phyloP scores from a whole-genome alignment of 2,113 vertebrate genomes.

The Callipepla californica region DNA sequence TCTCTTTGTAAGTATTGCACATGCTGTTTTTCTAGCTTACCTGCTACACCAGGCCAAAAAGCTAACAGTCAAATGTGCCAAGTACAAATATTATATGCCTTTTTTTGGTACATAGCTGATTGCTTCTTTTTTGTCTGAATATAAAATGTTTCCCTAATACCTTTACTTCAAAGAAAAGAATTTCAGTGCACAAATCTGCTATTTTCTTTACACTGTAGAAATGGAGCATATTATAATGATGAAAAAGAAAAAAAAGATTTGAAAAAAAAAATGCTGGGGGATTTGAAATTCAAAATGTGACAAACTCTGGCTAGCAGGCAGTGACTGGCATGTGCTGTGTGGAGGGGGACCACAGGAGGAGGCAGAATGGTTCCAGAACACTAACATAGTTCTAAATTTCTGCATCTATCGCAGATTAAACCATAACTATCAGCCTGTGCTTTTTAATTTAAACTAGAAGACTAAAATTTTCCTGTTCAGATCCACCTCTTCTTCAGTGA shows the following conservation, averaged over 20 bases:
- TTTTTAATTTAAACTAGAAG: not conserved
- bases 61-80: not conserved
- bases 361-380: not conserved
- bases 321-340: not conserved
- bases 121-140: not conserved
- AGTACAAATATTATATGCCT: not conserved
- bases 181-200: not conserved
- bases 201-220: not conserved
- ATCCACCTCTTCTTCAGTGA: not conserved
- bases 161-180: not conserved
- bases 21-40: not conserved
- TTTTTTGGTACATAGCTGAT: not conserved
- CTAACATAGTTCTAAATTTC: not conserved
- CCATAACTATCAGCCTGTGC: not conserved
- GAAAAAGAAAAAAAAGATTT: not conserved
- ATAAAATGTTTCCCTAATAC: not conserved
- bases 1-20: not conserved
- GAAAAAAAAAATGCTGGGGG: not conserved
- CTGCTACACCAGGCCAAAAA: not conserved
- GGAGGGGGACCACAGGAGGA: not conserved
- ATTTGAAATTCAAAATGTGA: not conserved
- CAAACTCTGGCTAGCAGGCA: not conserved
- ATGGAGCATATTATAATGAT: not conserved
- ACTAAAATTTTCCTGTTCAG: not conserved
- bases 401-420: not conserved